phyloP scores from a whole-genome alignment of 2,888 invertebrate species.

The Muschampia plurimacula region DNA sequence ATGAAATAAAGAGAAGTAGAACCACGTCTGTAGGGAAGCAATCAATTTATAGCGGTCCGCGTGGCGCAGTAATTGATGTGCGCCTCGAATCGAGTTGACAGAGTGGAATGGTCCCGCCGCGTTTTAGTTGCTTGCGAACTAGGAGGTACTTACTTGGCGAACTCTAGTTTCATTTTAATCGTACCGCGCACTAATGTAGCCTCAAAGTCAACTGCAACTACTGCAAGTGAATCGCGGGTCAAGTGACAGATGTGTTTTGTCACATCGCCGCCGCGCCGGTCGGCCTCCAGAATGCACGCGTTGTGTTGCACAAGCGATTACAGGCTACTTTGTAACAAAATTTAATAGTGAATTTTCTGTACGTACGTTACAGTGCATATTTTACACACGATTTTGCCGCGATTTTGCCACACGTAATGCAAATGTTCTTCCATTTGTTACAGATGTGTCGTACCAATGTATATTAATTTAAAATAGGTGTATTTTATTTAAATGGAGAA shows the following conservation, averaged over 20 bases:
- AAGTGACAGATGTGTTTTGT: neutral
- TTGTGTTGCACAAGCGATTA: conserved; percentile 1
- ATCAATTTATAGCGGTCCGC: conserved; percentile 74
- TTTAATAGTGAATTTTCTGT: neutral
- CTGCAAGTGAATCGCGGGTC: too few species aligned
- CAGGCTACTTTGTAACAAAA: neutral
- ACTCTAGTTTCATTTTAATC: too few species aligned
- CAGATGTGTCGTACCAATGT: neutral
- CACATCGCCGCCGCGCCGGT: neutral
- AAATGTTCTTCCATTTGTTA: neutral
- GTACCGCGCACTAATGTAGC: too few species aligned
- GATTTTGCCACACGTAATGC: neutral
- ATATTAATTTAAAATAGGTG: too few species aligned
- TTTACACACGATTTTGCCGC: conserved; percentile 1
- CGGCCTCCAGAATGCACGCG: neutral
- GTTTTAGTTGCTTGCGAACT: neutral
- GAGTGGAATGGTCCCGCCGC: neutral
- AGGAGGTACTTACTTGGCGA: neutral
- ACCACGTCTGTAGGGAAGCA: conserved; percentile 58
- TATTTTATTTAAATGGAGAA: too few species aligned
- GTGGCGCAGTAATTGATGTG: conserved; percentile 71
- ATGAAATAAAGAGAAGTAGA: conserved; percentile 32
- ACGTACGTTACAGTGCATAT: neutral
- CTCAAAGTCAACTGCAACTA: too few species aligned
- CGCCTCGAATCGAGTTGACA: conserved; percentile 55